Base-by-base conservation (phyloP, 2,797 vertebrate species). In the Capromys pilorides region DNA sequence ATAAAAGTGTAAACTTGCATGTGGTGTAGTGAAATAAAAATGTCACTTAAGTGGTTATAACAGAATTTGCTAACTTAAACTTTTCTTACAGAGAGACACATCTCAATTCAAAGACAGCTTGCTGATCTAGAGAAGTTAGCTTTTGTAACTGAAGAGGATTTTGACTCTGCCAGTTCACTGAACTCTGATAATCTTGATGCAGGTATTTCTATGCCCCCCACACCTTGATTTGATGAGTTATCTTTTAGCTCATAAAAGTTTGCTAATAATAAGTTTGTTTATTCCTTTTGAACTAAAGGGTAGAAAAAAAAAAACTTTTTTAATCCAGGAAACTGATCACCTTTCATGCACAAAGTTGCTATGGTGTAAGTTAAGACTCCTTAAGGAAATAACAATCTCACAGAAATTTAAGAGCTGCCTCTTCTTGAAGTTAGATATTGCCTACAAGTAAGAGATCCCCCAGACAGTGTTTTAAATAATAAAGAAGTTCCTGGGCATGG, bases 101-200 rank as follows among this genome's bases (percentile, higher is more conserved):
- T 99, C 94, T 99, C 99, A 83, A 99, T 99, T 98, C 99, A 99
- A 95, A 98, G 98, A 36, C 97, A 98, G 13, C 98, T 99, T 95
- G 98, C 98, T 71, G 99, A 99, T n/a, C 98, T 99, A 12, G 99
- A 99, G 98, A 98, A 98, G 94, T 98, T 99, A 94, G 99, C 99
- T 75, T 98, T 99, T 82, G 96, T 99, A 89, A 98, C 98, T 78
- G 98, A 99, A 97, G 98, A 98, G 98, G 97, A 98, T 98, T 98
- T 96, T 91, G 93, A 95, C 14, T 39, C 96, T 61, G 64, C 96
- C 81, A 81, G 33, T 80, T 94, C 96, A 45, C n/a, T 96, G 86
- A 97, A 96, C 79, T 96, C 94, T 97, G 94, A 96, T 92, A 90
- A 96, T 94, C n/a, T 8, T 21, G 64, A 90, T 95, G 19, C 95